These are phyloP conservation scores for Percopsis omiscomaycus DNA, from an alignment of 2,797 vertebrate genomes.

Conservation along the genomic window DNA sequence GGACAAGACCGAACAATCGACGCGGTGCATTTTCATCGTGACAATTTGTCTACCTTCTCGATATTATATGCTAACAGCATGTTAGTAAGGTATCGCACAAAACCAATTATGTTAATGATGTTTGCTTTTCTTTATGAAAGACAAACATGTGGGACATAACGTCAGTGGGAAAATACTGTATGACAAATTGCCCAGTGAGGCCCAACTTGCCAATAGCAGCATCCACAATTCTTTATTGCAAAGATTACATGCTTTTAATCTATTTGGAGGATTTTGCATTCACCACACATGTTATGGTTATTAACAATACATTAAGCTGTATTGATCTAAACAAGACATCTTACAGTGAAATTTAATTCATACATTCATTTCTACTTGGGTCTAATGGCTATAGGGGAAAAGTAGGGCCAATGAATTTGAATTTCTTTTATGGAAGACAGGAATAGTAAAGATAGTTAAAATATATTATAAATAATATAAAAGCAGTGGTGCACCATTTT, in stretches of 20 bases:
- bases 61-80: background rate
- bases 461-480: background rate
- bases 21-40: slow-evolving; percentile 12
- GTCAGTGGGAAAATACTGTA: slow-evolving; percentile 45
- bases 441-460: background rate
- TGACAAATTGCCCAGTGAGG: slow-evolving; percentile 60
- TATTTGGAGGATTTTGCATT: slow-evolving; percentile 21
- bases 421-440: background rate
- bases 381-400: background rate
- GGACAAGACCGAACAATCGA: slow-evolving; percentile 1
- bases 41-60: slow-evolving; percentile 3
- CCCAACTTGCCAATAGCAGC: slow-evolving; percentile 45
- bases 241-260: slow-evolving; percentile 43
- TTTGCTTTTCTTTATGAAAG: too few relatives aligned
- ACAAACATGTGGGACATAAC: slow-evolving; percentile 4
- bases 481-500: background rate
- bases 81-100: background rate
- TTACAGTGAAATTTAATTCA: slow-evolving; percentile 15
- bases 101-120: background rate
- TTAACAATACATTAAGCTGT: slow-evolving; percentile 6
- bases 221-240: slow-evolving; percentile 31
- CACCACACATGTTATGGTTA: slow-evolving; percentile 14
- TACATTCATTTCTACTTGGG: background rate
- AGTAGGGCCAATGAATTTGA: background rate
- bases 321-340: slow-evolving; percentile 21